Base-by-base conservation (phyloP, 1,140 invertebrate genomes). In the Macrobrachium nipponense region DNA sequence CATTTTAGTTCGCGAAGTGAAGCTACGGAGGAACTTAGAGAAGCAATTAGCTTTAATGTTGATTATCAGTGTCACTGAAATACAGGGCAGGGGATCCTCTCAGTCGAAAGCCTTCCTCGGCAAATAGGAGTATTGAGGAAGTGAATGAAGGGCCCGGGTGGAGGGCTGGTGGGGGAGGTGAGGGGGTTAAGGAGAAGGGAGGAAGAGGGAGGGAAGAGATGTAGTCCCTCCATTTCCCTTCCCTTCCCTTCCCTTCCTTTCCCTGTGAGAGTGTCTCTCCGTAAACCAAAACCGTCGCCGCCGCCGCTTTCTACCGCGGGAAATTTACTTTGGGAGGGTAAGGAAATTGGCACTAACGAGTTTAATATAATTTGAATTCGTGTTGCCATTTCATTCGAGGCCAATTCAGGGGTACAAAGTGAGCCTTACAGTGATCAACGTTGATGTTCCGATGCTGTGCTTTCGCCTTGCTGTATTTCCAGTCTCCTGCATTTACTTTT, bases 321-420 rank as follows among this genome's bases (percentile, higher is more conserved):
- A 20, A 43, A 20, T 51, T n/a, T 59, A 59, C 43, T 23, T 18
- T 20, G n/a, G 59, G 12, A 59, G 59, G n/a, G n/a, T 17, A 23
- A n/a, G 51, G 36, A 20, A 78, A 86, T 86, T 84, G 82, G 82
- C 82, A 62, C 43, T 84, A 84, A 84, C 82, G 82, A 84, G 82
- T 78, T 84, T 84, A 84, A 84, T 84, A 78, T 78, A 84, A 84
- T 84, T 84, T 78, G 61, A 79, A 84, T 84, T 84, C 82, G 75
- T 84, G 82, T 84, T 79, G 75, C 75, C 76, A 64, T 79, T 84
- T 68, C 82, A 68, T 84, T 79, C 51, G 62, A 79, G 82, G 82
- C 36, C 82, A 84, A 68, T 84, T 84, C 68, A 60, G 82, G 44
- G 36, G 78, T 68, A 66, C 64, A 70, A 70, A 81, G 79, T 68